Evolutionary conservation across 2,113 vertebrate genomes (phyloP).

Genomic region (Myrmecobius fasciatus): DNA sequence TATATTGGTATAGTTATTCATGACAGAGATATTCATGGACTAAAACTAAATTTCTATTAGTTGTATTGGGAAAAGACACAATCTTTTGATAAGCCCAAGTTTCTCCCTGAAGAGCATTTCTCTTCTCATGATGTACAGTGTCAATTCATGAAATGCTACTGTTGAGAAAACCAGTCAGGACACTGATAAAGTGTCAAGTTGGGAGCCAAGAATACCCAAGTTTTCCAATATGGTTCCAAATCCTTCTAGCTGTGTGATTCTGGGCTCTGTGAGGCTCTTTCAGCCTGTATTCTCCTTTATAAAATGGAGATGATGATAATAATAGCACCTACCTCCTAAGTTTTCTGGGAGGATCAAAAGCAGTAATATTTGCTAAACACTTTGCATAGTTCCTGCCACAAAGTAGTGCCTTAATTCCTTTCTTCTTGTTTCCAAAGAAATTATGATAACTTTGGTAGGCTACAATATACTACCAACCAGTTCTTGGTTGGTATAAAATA

Average conservation of each 20-base stretch:
- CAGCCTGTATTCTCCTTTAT: neutral
- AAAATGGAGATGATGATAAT: neutral
- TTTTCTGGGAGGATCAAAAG: neutral
- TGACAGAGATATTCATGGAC: neutral
- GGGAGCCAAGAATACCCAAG: neutral
- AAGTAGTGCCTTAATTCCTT: neutral
- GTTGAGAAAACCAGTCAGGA: neutral
- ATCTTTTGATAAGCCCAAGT: neutral
- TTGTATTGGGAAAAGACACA: neutral
- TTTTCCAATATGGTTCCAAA: neutral
- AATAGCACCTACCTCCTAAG: neutral
- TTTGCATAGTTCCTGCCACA: neutral
- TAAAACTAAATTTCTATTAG: neutral
- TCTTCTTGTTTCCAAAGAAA: neutral
- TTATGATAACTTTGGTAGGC: neutral
- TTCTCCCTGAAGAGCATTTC: neutral
- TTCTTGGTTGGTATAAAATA: neutral
- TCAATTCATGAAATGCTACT: neutral
- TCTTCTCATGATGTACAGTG: neutral
- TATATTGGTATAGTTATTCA: neutral
- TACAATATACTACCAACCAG: neutral
- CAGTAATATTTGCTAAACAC: neutral
- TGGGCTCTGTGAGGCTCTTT: neutral
- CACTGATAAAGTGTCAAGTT: neutral
- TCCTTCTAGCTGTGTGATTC: neutral